Evolutionary conservation across 2,888 invertebrate species (phyloP).

Genomic region (Rhorus exstirpatorius): DNA sequence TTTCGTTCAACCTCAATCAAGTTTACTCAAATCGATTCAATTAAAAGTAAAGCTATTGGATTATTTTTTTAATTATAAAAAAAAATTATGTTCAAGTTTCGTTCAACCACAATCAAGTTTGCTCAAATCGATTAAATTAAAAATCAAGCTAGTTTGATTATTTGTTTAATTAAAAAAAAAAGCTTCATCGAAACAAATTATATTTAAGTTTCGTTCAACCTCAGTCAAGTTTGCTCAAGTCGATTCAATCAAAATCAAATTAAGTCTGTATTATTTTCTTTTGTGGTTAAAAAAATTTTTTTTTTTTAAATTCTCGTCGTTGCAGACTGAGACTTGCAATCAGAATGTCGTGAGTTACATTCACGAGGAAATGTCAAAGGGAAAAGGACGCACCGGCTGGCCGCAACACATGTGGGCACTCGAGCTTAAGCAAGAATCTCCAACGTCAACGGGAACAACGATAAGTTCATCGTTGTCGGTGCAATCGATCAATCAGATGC

Average conservation of each 20-base stretch:
- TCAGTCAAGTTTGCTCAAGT: background rate
- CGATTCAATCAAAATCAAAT: background rate
- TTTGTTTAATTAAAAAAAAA: too few relatives aligned
- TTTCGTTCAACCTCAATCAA: too few relatives aligned
- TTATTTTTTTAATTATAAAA: too few relatives aligned
- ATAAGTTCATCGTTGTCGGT: slow-evolving; percentile 68
- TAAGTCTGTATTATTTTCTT: background rate
- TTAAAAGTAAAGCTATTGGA: background rate
- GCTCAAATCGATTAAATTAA: background rate
- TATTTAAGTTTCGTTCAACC: background rate
- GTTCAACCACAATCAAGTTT: too few relatives aligned
- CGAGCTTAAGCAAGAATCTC: slow-evolving; percentile 91
- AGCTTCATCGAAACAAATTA: background rate
- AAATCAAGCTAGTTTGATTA: background rate
- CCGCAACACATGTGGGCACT: slow-evolving; percentile 98
- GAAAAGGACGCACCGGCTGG: slow-evolving; percentile 98
- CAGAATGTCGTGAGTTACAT: slow-evolving; percentile 76
- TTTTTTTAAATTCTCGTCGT: slow-evolving; percentile 57
- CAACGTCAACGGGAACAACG: slow-evolving; percentile 71
- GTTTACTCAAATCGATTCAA: background rate
- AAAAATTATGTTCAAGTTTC: too few relatives aligned
- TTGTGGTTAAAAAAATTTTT: background rate
- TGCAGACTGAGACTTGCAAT: slow-evolving; percentile 82
- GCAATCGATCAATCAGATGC: slow-evolving; percentile 76
- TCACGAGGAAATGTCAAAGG: slow-evolving; percentile 85